These are phyloP conservation scores for Morinoia aosen DNA, from an alignment of 2,888 invertebrate species.

Conservation along the genomic window DNA sequence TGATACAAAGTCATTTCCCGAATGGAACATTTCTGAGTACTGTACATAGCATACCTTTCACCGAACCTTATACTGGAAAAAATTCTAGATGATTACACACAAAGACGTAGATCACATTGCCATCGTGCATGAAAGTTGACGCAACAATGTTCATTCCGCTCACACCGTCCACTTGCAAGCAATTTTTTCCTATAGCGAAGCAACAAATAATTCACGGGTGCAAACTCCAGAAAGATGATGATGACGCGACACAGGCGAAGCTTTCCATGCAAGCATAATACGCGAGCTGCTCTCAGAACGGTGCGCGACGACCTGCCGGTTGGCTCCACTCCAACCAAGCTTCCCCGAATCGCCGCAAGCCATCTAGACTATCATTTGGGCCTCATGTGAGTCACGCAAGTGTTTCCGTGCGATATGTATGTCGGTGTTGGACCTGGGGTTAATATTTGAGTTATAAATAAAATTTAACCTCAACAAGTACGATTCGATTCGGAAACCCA, in stretches of 20 bases:
- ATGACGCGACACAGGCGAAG: background rate
- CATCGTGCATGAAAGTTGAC: background rate
- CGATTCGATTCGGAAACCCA: too few relatives aligned
- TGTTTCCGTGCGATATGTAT: background rate
- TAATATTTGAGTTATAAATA: background rate
- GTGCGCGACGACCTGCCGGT: background rate
- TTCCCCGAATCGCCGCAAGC: background rate
- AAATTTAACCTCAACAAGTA: background rate
- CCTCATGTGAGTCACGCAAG: slow-evolving; percentile 4
- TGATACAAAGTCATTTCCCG: background rate
- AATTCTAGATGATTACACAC: background rate
- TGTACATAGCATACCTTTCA: background rate
- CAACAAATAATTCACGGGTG: background rate
- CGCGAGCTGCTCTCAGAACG: background rate
- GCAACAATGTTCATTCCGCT: background rate
- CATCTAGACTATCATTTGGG: background rate
- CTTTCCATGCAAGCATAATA: background rate
- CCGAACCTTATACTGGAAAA: background rate
- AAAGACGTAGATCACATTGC: background rate
- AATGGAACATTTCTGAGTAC: background rate
- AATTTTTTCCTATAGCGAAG: background rate
- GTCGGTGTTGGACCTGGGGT: background rate
- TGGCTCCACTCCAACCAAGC: background rate
- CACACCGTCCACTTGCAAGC: background rate
- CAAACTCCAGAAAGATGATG: background rate